Evolutionary conservation across 2,888 invertebrate genomes (phyloP), one percentile per base, ranked within the genome.

Genomic region (Pheosia tremula): DNA sequence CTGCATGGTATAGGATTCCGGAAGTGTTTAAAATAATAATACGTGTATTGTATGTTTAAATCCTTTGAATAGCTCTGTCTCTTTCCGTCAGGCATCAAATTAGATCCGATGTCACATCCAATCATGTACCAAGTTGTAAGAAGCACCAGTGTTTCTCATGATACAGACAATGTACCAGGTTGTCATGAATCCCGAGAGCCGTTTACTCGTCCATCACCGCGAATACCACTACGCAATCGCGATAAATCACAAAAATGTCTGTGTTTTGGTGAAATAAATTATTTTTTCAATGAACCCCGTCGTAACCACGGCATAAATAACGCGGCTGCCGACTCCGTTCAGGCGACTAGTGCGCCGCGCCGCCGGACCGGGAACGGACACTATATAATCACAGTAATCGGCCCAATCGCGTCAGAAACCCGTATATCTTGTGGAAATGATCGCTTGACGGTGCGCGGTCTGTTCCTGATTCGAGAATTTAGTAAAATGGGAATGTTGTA

Each of bases 331-430:
- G 50, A 55, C 39, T 62, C 57, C 55, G 58, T 24, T 59, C 62
- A 58, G 63, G 62, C 63, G 57, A 56, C 60, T 64, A 63, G 64
- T 61, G 5, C 58, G 24, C 41, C 24, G 43, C 57, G 60, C 56
- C 13, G 56, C 37, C 61, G 54, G 53, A 6, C n/a, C 56, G 56
- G 24, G 64, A 64, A 65, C 59, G 59, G 61, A 59, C 65, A 62
- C 62, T 59, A 45, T 73, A 68, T 79, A 79, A 78, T 78, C 74
- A 78, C 62, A 61, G 74, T 75, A 75, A 79, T 78, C 77, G 72
- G 62, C 59, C 63, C 61, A 65, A 71, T 72, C 72, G 73, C 74
- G 71, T 75, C 77, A 77, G 67, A 69, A 69, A 64, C 71, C 61
- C 66, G 73, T 79, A 73, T 74, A 72, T 73, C 75, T 77, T 71